Base-by-base conservation (phyloP, 2,888 invertebrate species). In the Plebejus anna region DNA sequence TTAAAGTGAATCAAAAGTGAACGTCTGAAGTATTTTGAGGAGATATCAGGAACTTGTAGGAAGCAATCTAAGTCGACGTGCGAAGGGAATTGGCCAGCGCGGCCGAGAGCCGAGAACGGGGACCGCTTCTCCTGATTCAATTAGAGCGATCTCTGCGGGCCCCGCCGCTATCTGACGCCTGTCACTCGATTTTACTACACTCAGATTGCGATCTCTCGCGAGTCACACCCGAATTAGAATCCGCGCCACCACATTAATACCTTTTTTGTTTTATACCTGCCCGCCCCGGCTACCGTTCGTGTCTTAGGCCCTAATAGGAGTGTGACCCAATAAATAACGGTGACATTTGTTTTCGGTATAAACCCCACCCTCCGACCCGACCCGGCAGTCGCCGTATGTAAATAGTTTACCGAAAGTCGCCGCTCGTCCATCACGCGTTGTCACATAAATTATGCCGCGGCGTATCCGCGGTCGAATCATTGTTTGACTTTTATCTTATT, bases 371-470 rank as follows among this genome's bases (percentile, higher is more conserved):
- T 94, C 92, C 88, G 90, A 90, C 90, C 91, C 92, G 90, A 90
- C 90, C 88, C 88, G 89, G 85, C 90, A 87, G 88, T 89, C 89
- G 89, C 88, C 91, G 91, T 93, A 94, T 94, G 94, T 94, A 94
- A 94, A 94, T 94, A 94, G 94, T 94, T 93, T 92, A 92, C 93
- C 92, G 88, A 93, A 93, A 94, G 93, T 92, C 92, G 90, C 92
- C 94, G 93, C 91, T 92, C 93, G 93, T 93, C 92, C 93, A 92
- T 92, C 93, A 92, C 91, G 90, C 90, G 92, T 91, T 93, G 94
- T 94, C 94, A 92, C 94, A 94, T 94, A 94, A 94, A 94, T 94
- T 94, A 94, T 94, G 92, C 94, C 91, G 92, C 93, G 93, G 93
- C 92, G 92, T 93, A 93, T 94, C 93, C 93, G 93, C 92, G 92